phyloP scores from a whole-genome alignment of 1,140 invertebrate species.

The Bombus consobrinus region DNA sequence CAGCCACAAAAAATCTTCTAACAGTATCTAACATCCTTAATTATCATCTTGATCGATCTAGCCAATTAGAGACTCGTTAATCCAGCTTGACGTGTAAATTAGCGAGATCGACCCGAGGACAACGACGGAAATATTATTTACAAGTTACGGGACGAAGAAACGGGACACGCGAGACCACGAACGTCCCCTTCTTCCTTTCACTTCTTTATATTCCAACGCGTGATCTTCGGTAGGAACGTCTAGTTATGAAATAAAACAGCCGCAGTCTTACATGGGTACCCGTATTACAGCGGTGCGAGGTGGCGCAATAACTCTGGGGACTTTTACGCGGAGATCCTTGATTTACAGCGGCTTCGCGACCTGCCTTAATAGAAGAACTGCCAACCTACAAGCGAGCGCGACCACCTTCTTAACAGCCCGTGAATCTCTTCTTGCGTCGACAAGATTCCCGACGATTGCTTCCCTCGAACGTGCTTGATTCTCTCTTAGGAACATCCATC shows the following conservation, averaged over 20 bases:
- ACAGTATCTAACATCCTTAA: too few species aligned
- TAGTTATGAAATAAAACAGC: slow-evolving; percentile 30
- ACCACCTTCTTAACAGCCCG: slow-evolving; percentile 33
- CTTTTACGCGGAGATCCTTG: slow-evolving; percentile 15
- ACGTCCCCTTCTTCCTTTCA: neutral
- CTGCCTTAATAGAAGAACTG: slow-evolving; percentile 42
- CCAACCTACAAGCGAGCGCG: too few species aligned
- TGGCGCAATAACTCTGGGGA: slow-evolving; percentile 27
- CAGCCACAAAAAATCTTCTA: too few species aligned
- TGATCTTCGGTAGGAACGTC: slow-evolving; percentile 6
- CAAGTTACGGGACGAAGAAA: neutral
- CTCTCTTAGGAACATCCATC: neutral
- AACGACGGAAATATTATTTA: neutral
- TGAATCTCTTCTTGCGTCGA: slow-evolving; percentile 50
- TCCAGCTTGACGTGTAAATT: slow-evolving; percentile 33
- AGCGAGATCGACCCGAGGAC: neutral
- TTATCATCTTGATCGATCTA: too few species aligned
- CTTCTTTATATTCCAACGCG: neutral
- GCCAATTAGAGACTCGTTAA: neutral
- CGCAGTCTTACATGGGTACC: slow-evolving; percentile 11
- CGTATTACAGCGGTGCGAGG: slow-evolving; percentile 6
- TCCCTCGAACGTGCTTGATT: slow-evolving; percentile 13
- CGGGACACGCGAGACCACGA: neutral
- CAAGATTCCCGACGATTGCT: slow-evolving; percentile 26
- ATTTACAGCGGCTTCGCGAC: slow-evolving; percentile 28